Evolutionary conservation across 2,113 vertebrate species (phyloP).

Genomic region (Canis aureus): DNA sequence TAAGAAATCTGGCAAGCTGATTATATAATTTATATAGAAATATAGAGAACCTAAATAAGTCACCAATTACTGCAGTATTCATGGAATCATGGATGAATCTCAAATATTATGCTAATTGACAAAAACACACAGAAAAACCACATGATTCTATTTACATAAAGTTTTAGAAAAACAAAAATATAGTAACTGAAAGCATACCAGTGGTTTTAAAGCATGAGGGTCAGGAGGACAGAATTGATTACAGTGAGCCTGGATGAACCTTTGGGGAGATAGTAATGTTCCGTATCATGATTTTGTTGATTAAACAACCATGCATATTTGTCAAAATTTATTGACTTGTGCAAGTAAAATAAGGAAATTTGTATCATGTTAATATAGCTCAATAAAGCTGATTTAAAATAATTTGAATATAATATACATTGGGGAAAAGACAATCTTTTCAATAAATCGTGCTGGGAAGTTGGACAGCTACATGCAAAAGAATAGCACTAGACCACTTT

Average conservation of each 20-base stretch:
- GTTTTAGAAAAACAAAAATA: neutral
- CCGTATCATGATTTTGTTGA: neutral
- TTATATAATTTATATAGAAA: neutral
- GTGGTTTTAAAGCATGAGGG: neutral
- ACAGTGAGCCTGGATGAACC: neutral
- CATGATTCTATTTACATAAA: neutral
- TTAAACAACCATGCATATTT: neutral
- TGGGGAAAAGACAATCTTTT: neutral
- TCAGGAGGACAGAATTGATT: neutral
- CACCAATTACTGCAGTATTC: neutral
- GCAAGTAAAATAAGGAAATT: neutral
- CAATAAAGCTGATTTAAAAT: constrained; percentile 10
- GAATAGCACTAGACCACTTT: neutral
- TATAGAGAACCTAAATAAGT: neutral
- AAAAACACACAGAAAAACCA: neutral
- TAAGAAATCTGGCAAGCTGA: neutral
- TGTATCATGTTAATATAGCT: neutral
- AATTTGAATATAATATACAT: neutral
- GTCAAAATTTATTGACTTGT: neutral
- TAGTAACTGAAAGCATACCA: neutral
- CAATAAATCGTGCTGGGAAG: neutral
- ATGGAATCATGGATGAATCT: neutral
- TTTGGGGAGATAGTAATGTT: neutral
- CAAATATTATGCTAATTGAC: neutral
- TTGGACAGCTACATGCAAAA: neutral